Conservation (phyloP, 2,113 vertebrate species). For the Gnathonemus echidnorhynchus region DNA sequence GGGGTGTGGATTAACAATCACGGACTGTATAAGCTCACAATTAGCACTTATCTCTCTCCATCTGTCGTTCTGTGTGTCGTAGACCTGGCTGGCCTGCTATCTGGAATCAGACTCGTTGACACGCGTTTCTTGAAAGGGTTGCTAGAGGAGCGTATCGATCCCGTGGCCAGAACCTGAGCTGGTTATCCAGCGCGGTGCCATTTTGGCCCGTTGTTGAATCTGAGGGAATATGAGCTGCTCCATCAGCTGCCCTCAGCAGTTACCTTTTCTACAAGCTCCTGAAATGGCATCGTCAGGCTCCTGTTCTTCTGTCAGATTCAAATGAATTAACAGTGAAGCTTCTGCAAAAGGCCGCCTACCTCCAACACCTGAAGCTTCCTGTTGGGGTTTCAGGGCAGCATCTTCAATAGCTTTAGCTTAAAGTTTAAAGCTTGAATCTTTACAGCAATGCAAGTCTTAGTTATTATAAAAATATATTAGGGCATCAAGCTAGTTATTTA, state of each 20-base stretch:
- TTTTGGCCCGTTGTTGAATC: neutral
- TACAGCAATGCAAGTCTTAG: too few species aligned
- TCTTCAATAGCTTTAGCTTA: too few species aligned
- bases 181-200: conserved; percentile 1
- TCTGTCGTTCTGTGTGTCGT: neutral
- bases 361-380: neutral
- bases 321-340: conserved; percentile 1
- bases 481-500: neutral
- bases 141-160: conserved; percentile 1
- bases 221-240: neutral
- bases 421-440: neutral
- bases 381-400: neutral
- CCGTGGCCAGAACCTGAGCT: neutral
- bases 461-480: neutral
- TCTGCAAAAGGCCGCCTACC: neutral
- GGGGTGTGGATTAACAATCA: neutral
- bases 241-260: neutral
- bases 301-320: neutral
- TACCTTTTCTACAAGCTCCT: neutral
- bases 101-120: conserved; percentile 10
- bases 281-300: neutral
- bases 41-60: neutral
- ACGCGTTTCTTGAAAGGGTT: conserved; percentile 12
- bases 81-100: neutral
- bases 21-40: neutral